Evolutionary conservation across 2,113 vertebrate genomes (phyloP).

Genomic region (Daubentonia madagascariensis): DNA sequence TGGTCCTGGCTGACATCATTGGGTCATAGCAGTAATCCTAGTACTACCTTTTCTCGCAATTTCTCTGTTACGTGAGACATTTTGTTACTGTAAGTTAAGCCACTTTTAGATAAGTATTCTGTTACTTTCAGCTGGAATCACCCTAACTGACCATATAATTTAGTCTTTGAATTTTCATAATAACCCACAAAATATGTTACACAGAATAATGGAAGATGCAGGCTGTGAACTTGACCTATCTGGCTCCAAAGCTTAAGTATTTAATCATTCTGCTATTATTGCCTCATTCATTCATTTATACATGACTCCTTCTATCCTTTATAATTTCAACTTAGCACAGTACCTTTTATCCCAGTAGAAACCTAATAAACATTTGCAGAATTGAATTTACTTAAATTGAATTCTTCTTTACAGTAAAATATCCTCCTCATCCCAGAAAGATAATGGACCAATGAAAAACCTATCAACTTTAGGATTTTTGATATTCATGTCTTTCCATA

Average conservation of each 20-base stretch:
- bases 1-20: background rate
- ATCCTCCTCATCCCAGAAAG: background rate
- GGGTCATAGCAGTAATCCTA: background rate
- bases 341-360: background rate
- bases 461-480: background rate
- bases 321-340: background rate
- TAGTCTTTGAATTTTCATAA: background rate
- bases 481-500: background rate
- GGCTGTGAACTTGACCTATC: background rate
- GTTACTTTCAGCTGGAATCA: background rate
- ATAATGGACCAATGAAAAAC: background rate
- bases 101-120: background rate
- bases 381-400: slow-evolving; percentile 17
- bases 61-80: background rate
- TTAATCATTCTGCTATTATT: background rate
- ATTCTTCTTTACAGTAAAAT: background rate
- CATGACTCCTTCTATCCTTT: background rate
- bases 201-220: background rate
- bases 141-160: background rate
- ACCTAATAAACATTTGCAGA: background rate
- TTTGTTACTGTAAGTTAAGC: background rate
- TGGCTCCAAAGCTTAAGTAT: background rate
- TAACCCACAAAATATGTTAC: background rate
- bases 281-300: background rate
- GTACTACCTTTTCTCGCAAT: background rate